Conservation (phyloP, 2,888 invertebrate species). For the Epinotia nisella region DNA sequence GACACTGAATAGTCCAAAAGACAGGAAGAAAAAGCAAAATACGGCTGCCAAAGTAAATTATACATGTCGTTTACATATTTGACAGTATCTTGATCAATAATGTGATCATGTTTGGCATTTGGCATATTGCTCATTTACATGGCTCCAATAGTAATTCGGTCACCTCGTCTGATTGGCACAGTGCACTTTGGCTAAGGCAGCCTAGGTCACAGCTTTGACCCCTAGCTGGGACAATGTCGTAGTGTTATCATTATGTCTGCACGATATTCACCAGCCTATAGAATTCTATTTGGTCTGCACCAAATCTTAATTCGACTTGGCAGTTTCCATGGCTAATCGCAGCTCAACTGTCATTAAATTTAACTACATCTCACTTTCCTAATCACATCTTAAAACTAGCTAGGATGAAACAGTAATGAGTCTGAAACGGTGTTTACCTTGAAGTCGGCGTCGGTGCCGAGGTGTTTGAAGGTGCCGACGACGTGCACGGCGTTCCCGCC, state of each 20-base stretch:
- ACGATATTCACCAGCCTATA: neutral
- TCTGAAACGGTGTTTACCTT: constrained; percentile 80
- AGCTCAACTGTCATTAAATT: neutral
- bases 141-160: no score
- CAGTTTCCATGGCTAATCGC: neutral
- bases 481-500: constrained; percentile 91
- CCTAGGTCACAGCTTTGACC: neutral
- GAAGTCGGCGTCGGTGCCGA: constrained; percentile 89
- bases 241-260: neutral
- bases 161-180: no score
- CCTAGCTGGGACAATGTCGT: neutral
- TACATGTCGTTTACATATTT: neutral
- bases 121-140: no score
- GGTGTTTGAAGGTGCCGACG: constrained; percentile 90
- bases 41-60: neutral
- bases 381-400: neutral
- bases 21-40: neutral
- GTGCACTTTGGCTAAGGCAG: no score
- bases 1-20: neutral
- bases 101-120: neutral
- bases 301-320: neutral
- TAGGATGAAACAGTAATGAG: constrained; percentile 17
- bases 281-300: neutral
- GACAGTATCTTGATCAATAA: neutral
- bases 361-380: neutral